phyloP scores from a whole-genome alignment of 1,140 invertebrate genomes.

The Drosophila guanche region DNA sequence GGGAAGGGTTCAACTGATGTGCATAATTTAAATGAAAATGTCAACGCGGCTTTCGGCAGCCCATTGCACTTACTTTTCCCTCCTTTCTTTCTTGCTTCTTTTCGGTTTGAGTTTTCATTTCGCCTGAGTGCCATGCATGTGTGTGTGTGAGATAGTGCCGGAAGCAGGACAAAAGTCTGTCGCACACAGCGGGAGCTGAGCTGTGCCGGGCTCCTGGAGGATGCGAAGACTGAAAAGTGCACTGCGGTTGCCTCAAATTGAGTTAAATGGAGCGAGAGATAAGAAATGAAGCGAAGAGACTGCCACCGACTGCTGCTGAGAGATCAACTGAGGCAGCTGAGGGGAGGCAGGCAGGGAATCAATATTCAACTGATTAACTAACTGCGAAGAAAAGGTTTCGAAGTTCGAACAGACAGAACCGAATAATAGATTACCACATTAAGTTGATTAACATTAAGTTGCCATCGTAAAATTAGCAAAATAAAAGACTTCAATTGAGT shows the following conservation, averaged over 20 bases:
- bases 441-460: no score
- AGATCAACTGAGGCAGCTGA: no score
- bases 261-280: conserved; percentile 56
- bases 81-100: conserved; percentile 22
- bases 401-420: no score
- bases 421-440: no score
- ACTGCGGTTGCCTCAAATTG: conserved; percentile 63
- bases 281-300: conserved; percentile 34
- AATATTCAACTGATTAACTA: conserved; percentile 47
- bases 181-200: conserved; percentile 3
- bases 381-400: conserved; percentile 1
- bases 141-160: conserved; percentile 33
- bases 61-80: conserved; percentile 72
- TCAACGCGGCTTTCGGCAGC: conserved; percentile 77
- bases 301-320: neutral
- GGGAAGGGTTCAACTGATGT: conserved; percentile 76
- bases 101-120: conserved; percentile 38
- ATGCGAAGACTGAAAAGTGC: conserved; percentile 40
- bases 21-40: conserved; percentile 83
- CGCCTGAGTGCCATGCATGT: conserved; percentile 22
- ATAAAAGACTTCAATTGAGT: no score
- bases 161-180: conserved; percentile 65
- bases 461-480: no score
- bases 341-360: neutral
- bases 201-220: neutral